Evolutionary conservation across 2,113 vertebrate genomes (phyloP).

Genomic region (Chamaea fasciata): DNA sequence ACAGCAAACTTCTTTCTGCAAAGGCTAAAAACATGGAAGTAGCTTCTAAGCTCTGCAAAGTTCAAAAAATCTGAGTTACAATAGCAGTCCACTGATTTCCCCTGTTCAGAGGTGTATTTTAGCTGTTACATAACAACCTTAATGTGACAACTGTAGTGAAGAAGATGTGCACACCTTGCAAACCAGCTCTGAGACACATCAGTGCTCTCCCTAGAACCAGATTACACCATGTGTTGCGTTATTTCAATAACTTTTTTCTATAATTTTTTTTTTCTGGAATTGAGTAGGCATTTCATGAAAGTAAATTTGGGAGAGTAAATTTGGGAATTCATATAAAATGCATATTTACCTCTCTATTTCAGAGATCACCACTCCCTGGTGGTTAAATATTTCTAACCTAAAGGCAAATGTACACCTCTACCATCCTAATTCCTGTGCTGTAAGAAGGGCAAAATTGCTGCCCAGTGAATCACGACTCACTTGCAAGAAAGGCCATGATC

Average conservation of each 20-base stretch:
- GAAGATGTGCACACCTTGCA: neutral
- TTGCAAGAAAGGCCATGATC: neutral
- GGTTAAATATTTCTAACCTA: neutral
- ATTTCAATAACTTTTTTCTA: neutral
- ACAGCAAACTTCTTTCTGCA: neutral
- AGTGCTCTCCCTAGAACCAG: neutral
- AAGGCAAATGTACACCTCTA: neutral
- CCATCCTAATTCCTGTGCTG: neutral
- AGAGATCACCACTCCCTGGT: neutral
- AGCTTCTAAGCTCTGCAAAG: neutral
- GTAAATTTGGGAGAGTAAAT: neutral
- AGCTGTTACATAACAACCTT: neutral
- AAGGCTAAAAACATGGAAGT: neutral
- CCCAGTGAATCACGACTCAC: neutral
- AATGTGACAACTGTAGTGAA: neutral
- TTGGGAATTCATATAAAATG: neutral
- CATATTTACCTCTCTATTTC: neutral
- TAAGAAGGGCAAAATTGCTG: neutral
- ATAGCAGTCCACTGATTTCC: neutral
- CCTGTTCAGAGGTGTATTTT: neutral
- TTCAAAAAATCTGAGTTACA: neutral
- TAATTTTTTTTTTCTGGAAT: accelerated
- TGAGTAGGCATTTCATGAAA: neutral
- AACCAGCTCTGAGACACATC: neutral
- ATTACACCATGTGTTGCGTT: neutral